phyloP scores from a whole-genome alignment of 2,113 vertebrate species.

The Herpailurus yagouaroundi region DNA sequence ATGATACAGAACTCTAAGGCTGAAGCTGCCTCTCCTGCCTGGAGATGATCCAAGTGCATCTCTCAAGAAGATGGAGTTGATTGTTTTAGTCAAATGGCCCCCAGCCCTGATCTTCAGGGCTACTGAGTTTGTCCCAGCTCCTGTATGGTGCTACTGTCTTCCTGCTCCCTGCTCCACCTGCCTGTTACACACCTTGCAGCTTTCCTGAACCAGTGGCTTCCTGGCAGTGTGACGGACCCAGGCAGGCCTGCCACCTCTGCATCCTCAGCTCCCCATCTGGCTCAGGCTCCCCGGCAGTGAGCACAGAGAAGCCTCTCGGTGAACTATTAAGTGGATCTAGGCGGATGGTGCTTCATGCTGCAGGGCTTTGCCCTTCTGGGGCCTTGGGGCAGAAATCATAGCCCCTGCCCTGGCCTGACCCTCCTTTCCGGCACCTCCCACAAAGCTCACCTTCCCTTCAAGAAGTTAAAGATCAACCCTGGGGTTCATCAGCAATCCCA shows the following conservation, averaged over 20 bases:
- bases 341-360: neutral
- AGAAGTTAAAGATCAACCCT: neutral
- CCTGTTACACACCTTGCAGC: neutral
- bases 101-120: neutral
- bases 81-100: neutral
- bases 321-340: neutral
- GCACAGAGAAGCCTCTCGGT: neutral
- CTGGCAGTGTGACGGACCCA: neutral
- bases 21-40: neutral
- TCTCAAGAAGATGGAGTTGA: neutral
- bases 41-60: neutral
- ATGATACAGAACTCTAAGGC: neutral
- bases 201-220: neutral
- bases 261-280: neutral
- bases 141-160: neutral
- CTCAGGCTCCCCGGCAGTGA: neutral
- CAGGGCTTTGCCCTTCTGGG: neutral
- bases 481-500: neutral
- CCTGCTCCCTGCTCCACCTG: neutral
- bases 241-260: neutral
- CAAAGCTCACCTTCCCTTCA: slow-evolving; percentile 14
- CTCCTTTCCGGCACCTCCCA: neutral
- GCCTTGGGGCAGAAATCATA: neutral
- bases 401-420: neutral
- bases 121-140: neutral